Evolutionary conservation across 1,140 invertebrate genomes (phyloP).

Genomic region (Rhynchophorus ferrugineus): DNA sequence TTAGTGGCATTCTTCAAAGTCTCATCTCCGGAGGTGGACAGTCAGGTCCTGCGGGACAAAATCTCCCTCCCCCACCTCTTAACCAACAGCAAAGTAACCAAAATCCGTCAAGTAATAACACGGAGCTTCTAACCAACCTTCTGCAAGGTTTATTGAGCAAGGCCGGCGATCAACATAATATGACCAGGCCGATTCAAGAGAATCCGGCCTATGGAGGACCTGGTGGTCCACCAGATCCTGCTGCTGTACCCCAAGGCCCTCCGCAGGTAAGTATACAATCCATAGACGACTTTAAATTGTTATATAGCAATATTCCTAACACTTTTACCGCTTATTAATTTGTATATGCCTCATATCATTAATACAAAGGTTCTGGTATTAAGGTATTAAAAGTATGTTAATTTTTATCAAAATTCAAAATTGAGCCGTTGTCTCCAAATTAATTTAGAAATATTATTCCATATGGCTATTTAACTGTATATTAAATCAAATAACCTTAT

Average conservation of each 20-base stretch:
- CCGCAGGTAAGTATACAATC: constrained; percentile 14
- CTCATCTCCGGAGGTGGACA: neutral
- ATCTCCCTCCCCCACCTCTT: neutral
- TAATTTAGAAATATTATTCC: neutral
- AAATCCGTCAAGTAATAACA: neutral
- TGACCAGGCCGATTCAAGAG: constrained; percentile 22
- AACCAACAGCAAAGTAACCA: neutral
- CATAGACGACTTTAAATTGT: too few relatives aligned
- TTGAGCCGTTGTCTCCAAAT: neutral
- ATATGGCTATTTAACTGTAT: too few relatives aligned
- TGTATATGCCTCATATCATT: too few relatives aligned
- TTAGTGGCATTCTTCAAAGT: neutral
- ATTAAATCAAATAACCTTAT: too few relatives aligned
- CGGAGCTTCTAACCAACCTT: constrained; percentile 6
- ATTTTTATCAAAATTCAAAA: neutral
- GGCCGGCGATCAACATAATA: constrained; percentile 11
- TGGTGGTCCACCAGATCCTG: neutral
- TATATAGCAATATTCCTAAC: too few relatives aligned
- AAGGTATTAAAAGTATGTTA: too few relatives aligned
- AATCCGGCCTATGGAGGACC: constrained; percentile 2
- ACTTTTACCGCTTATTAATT: too few relatives aligned
- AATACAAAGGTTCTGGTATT: too few relatives aligned
- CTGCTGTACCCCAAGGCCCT: neutral
- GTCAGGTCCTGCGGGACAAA: neutral
- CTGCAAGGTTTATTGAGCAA: constrained; percentile 12